Base-by-base conservation (phyloP, 2,113 vertebrate species). In the Cephalopholis sonnerati region DNA sequence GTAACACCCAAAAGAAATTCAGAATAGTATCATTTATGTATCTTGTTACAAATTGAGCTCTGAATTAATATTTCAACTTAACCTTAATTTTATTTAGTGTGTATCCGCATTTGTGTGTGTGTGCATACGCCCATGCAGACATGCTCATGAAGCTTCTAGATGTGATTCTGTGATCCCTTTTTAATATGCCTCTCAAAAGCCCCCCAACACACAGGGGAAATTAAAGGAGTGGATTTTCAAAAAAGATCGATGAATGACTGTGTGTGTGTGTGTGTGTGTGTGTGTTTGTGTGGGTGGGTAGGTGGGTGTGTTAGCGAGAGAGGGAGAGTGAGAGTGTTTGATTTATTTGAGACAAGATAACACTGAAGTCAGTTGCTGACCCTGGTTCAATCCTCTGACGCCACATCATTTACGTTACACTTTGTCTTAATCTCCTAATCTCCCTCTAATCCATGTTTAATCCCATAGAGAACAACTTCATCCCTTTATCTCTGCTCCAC, bases 351-450 rank as follows among this genome's bases (percentile, higher is more conserved):
- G 81, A 79, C 55, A 72, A 69, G 72, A 82, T 83, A 73, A 87
- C 36, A 54, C 1, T 54, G 27, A 79, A 46, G 62, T 82, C 61
- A 22, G 50, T 29, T 64, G 41, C 55, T 86, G 74, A 84, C 75
- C 75, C 36, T 17, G 29, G 66, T 66, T 67, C 67, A 77, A 63
- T 84, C 74, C 76, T 72, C 44, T 87, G 39, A 87, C 79, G 62
- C 65, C 68, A 65, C 75, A 83, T 69, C 54, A 87, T 87, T 89
- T 84, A 90, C 51, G 61, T 69, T 72, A 75, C 51, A 46, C 68
- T 74, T 64, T 61, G 63, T 69, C 50, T 77, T 86, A 85, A 91
- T 92, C 85, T 91, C 86, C 59, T 89, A 88, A 91, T 94, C 89
- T 82, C 63, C 22, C 53, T 68, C 46, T 83, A 87, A 93, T 88